These are phyloP conservation scores for Steinernema khuongi DNA, from an alignment of 1,140 invertebrate species.

Conservation along the genomic window DNA sequence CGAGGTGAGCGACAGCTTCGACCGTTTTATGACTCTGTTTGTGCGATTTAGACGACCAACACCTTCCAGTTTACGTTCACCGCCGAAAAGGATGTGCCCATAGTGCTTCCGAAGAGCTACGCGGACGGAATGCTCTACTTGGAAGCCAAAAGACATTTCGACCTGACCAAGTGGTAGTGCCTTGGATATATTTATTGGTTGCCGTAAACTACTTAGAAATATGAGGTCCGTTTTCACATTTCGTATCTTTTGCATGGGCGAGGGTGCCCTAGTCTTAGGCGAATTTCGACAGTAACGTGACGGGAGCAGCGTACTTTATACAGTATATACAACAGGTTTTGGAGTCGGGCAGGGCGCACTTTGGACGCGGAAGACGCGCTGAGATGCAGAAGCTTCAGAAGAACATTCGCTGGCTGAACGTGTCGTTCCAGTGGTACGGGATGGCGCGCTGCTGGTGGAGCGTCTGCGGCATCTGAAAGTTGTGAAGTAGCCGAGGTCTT, in stretches of 20 bases:
- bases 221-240: too few species aligned
- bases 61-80: constrained; percentile 71
- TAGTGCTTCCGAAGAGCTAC: constrained; percentile 69
- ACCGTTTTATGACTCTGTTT: background rate
- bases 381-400: constrained; percentile 11
- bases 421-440: constrained; percentile 30
- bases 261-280: background rate
- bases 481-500: constrained; percentile 8
- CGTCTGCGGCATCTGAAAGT: constrained; percentile 18
- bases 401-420: constrained; percentile 27
- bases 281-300: background rate
- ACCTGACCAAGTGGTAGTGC: constrained; percentile 45
- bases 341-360: background rate
- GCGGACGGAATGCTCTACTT: constrained; percentile 71
- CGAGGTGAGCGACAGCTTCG: constrained; percentile 41
- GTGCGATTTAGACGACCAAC: constrained; percentile 65
- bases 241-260: too few species aligned
- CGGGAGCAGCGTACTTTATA: background rate
- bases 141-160: constrained; percentile 69
- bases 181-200: background rate
- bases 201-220: too few species aligned
- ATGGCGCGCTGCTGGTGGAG: constrained; percentile 14
- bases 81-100: constrained; percentile 56
- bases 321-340: background rate
- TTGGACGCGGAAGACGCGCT: background rate